A percentile compares a stretch with the other conserved stretches of the same genome.
These are phyloP conservation scores for Corythaixoides concolor DNA, from an alignment of 2,113 vertebrate genomes.

Conservation along the genomic window DNA sequence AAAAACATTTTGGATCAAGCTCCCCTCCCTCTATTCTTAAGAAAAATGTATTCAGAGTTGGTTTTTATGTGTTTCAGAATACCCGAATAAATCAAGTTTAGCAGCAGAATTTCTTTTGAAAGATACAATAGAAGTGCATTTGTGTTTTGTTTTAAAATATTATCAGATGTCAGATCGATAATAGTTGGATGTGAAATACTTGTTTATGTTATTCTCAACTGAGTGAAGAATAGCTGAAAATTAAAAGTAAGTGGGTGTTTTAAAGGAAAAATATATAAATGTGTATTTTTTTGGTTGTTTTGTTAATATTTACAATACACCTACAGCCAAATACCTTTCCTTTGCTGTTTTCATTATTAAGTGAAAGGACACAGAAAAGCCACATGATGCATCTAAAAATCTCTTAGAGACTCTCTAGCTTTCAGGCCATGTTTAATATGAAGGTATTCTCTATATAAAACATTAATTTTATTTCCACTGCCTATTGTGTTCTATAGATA, in stretches of 20 bases:
- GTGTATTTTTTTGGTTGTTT: constrained; percentile 24
- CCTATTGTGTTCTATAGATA: constrained; percentile 57
- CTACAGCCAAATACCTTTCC: neutral
- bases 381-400: neutral
- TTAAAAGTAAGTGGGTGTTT: constrained; percentile 56
- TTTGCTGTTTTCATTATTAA: constrained; percentile 17
- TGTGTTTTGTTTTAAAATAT: constrained; percentile 59
- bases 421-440: constrained; percentile 28
- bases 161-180: constrained; percentile 70
- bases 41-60: constrained; percentile 28
- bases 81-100: constrained; percentile 43
- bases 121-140: constrained; percentile 50
- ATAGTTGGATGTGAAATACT: constrained; percentile 66
- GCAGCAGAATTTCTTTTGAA: constrained; percentile 49
- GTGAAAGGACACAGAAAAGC: constrained; percentile 20
- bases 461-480: constrained; percentile 56
- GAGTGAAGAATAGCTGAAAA: constrained; percentile 67
- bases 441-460: constrained; percentile 45
- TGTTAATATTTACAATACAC: constrained; percentile 48
- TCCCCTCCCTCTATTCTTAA: neutral
- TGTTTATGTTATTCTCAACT: constrained; percentile 64
- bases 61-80: neutral
- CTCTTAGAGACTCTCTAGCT: neutral
- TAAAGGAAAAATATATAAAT: constrained; percentile 28
- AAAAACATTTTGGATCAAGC: constrained; percentile 2